Evolutionary conservation across 2,797 vertebrate genomes (phyloP), one percentile per base, ranked within the genome.

Genomic region (Pogonophryne albipinna): DNA sequence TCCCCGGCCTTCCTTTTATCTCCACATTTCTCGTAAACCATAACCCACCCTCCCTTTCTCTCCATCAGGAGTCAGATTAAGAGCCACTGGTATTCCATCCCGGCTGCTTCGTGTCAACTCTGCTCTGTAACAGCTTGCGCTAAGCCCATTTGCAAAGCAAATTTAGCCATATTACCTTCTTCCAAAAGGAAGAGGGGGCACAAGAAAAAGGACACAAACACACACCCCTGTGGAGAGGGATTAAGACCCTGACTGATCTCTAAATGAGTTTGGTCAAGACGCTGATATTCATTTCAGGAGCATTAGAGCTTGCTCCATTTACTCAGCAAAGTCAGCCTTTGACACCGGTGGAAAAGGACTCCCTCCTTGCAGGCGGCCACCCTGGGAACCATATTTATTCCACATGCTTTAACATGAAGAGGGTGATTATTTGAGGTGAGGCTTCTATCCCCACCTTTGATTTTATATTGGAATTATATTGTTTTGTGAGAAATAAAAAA

Each of bases 211-310:
- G 88, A 91, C 87, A 90, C 92, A 95, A 94, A 94, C 94, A 94
- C 88, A 80, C 85, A 74, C 87, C 82, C 91, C 89, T 66, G 72
- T 41, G 68, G 85, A 88, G 79, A 87, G 66, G 93, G 95, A 94
- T 95, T 95, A 93, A 91, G 79, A 66, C 76, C 82, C 91, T 86
- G 87, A 94, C 94, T 96, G 95, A 95, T 95, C 94, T 94, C 87
- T 94, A 95, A 95, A 96, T 96, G 94, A 96, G 94, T 95, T 95
- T 94, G 93, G 92, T 94, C 93, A 95, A 95, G 93, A 92, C 55
- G 81, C 87, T 85, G 88, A 94, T 95, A 94, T 94, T 96, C 92
- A 96, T 96, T 95, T 95, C 88, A 92, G 93, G 86, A 91, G 95
- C 90, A 93, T 96, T 95, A 95, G 87, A 69, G 86, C 62, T 89